Percentiles rank a stretch among this genome's conserved stretches.
These are phyloP conservation scores for Ypsolopha scabrella DNA, from an alignment of 2,888 invertebrate species.

Conservation along the genomic window DNA sequence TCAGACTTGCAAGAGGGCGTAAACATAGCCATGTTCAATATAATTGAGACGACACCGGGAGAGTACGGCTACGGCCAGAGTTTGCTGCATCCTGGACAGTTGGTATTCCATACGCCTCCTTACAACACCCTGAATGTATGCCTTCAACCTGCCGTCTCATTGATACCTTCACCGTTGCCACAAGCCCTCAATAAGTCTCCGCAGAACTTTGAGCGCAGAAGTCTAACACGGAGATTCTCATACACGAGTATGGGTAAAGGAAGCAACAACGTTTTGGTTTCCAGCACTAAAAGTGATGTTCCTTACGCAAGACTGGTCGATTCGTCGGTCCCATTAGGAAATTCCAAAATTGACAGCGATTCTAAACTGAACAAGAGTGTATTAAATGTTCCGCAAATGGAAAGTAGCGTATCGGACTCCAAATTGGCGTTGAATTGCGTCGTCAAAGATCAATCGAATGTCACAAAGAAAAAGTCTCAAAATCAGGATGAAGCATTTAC, in stretches of 20 bases:
- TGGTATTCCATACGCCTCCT: conserved; percentile 92
- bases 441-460: conserved; percentile 56
- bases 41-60: conserved; percentile 76
- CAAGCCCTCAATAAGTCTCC: conserved; percentile 52
- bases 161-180: conserved; percentile 56
- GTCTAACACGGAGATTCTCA: conserved; percentile 58
- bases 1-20: conserved; percentile 85
- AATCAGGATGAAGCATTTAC: conserved; percentile 37
- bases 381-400: conserved; percentile 71
- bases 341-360: conserved; percentile 77
- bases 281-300: conserved; percentile 73
- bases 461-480: conserved; percentile 31
- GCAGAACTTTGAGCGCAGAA: conserved; percentile 46
- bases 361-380: conserved; percentile 74
- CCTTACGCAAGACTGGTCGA: conserved; percentile 86
- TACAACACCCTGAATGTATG: conserved; percentile 84
- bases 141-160: conserved; percentile 72
- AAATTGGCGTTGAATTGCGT: conserved; percentile 85
- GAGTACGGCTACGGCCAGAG: conserved; percentile 96
- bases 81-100: conserved; percentile 85
- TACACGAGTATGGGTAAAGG: conserved; percentile 62
- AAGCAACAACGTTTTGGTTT: conserved; percentile 48
- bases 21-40: conserved; percentile 84
- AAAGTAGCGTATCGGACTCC: conserved; percentile 89
- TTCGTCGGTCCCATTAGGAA: conserved; percentile 66